phyloP scores from a whole-genome alignment of 1,140 invertebrate genomes.

The Cydia fagiglandana region DNA sequence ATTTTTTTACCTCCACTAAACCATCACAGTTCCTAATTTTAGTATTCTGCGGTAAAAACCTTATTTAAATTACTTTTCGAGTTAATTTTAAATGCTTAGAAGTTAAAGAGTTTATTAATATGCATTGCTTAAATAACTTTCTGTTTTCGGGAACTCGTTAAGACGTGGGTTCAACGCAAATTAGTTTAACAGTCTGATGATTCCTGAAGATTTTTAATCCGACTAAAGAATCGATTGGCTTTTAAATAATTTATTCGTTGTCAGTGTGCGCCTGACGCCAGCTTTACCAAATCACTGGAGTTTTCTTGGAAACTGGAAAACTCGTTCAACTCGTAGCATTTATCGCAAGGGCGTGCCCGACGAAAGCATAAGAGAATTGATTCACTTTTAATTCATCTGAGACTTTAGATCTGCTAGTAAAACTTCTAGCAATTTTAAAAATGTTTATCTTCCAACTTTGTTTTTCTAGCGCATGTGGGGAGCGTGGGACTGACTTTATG shows the following conservation, averaged over 20 bases:
- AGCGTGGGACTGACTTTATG: not conserved
- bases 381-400: conserved; percentile 5
- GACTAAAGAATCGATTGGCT: not conserved
- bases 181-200: conserved; percentile 8
- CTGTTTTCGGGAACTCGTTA: conserved; percentile 31
- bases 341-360: conserved; percentile 19
- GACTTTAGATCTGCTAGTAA: too few relatives aligned
- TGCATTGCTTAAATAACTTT: conserved; percentile 35
- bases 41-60: conserved; percentile 36
- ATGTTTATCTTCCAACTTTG: too few relatives aligned
- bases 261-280: conserved; percentile 17
- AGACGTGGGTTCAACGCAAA: conserved; percentile 14
- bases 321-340: conserved; percentile 25
- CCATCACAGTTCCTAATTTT: conserved; percentile 33
- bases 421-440: too few relatives aligned
- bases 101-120: conserved; percentile 39
- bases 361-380: conserved; percentile 15
- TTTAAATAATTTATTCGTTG: conserved; percentile 18
- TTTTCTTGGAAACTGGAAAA: conserved; percentile 22
- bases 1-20: conserved; percentile 42
- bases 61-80: conserved; percentile 45
- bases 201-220: conserved; percentile 17
- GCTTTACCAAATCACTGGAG: conserved; percentile 26
- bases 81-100: conserved; percentile 41
- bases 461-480: too few relatives aligned